Evolutionary conservation across 2,113 vertebrate genomes (phyloP), one percentile per base, ranked within the genome.

Genomic region (Pipra filicauda): DNA sequence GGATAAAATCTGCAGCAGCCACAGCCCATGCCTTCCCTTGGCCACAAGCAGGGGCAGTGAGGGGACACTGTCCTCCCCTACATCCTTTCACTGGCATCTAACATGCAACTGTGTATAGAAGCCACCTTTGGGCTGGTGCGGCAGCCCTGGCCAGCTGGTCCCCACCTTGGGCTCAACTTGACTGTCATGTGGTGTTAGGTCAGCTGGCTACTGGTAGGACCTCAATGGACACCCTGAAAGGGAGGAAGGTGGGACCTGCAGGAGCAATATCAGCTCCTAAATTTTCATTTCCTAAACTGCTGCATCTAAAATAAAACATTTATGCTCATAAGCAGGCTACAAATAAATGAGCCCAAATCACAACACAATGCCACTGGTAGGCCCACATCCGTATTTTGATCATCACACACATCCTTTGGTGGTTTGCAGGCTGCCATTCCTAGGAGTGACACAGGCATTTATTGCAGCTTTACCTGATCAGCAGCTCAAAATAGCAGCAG

Each of bases 131-230:
- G 27, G 35, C 33, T 55, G n/a, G 24, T 0, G 0, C 1, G 21
- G 37, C 66, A 88, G 70, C 43, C 78, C 5, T 21, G 35, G 31
- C 33, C 24, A 37, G 73, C 23, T 3, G 5, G 8, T 64, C 11
- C 18, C 27, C 6, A 3, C 5, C 52, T 28, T 4, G 2, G 39
- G 28, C 44, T 79, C 37, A 48, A 57, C 22, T 39, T 18, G 28
- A 43, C 35, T 0, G 0, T 14, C 3, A 3, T 1, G 11, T 20
- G 28, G 12, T 8, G 6, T 44, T 62, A 66, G 9, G 19, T 61
- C 39, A 95, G n/a, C 15, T 2, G 0, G 54, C 44, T 73, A 62
- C 1, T 0, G 0, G 27, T 15, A 15, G 28, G 31, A 92, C 13
- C 13, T 5, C 0, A 1, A 19, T 1, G 21, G 31, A 46, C 15